Percentiles rank a stretch among this genome's conserved stretches.
phyloP scores from a whole-genome alignment of 2,888 invertebrate species.

The Drosophila multiciliata region DNA sequence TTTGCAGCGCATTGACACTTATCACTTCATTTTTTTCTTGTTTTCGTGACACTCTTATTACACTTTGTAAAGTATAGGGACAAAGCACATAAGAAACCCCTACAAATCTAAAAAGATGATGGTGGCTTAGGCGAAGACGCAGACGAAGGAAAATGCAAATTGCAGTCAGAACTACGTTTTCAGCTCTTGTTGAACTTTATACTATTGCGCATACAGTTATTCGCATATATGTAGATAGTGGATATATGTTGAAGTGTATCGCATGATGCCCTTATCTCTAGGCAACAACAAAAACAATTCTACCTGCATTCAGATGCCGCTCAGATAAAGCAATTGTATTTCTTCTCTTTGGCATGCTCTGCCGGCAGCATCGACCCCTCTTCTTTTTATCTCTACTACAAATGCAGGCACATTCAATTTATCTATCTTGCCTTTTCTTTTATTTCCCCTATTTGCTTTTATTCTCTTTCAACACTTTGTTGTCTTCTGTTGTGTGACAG shows the following conservation, averaged over 20 bases:
- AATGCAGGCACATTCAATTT: slow-evolving; percentile 60
- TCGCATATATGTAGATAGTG: not conserved
- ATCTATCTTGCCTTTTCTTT: slow-evolving; percentile 16
- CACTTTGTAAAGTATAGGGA: slow-evolving; percentile 28
- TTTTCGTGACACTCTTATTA: slow-evolving; percentile 34
- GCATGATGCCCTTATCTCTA: slow-evolving; percentile 44
- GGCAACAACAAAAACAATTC: slow-evolving; percentile 34
- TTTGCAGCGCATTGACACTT: slow-evolving; percentile 28
- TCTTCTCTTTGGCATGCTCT: slow-evolving; percentile 10
- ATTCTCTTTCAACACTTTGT: slow-evolving; percentile 15
- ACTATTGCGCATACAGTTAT: not conserved
- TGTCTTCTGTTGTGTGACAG: slow-evolving; percentile 23
- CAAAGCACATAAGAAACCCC: slow-evolving; percentile 25
- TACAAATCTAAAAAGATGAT: slow-evolving; percentile 51
- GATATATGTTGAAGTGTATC: slow-evolving; percentile 3
- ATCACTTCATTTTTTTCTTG: slow-evolving; percentile 29
- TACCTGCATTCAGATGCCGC: slow-evolving; percentile 47
- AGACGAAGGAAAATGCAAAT: slow-evolving; percentile 17
- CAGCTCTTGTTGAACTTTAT: slow-evolving; percentile 13
- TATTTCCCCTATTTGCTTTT: not conserved
- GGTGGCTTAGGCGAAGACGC: slow-evolving; percentile 43
- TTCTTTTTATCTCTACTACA: slow-evolving; percentile 9
- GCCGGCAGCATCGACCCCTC: slow-evolving; percentile 20
- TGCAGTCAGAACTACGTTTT: slow-evolving; percentile 3
- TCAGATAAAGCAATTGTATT: slow-evolving; percentile 46